Percentiles rank a stretch among this genome's conserved stretches.
These are phyloP conservation scores for Sminthurides aquaticus DNA, from an alignment of 2,888 invertebrate genomes.

Conservation along the genomic window DNA sequence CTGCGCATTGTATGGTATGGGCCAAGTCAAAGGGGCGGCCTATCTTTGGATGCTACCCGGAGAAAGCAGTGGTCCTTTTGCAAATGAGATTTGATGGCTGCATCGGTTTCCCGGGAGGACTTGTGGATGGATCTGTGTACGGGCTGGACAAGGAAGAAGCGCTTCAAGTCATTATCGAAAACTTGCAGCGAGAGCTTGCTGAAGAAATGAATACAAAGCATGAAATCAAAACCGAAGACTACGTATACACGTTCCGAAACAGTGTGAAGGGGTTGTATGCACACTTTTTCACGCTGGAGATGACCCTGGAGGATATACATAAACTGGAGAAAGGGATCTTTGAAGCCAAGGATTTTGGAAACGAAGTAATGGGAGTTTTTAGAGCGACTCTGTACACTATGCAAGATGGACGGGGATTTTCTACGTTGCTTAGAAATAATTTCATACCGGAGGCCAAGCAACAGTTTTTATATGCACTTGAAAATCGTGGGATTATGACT, in stretches of 20 bases:
- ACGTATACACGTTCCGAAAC: slow-evolving; percentile 43
- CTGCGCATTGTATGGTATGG: slow-evolving; percentile 22
- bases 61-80: slow-evolving; percentile 45
- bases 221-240: slow-evolving; percentile 44
- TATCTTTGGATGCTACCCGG: slow-evolving; percentile 7
- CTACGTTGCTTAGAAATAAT: slow-evolving; percentile 50
- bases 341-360: slow-evolving; percentile 49
- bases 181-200: slow-evolving; percentile 50
- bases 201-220: slow-evolving; percentile 49
- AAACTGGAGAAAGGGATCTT: slow-evolving; percentile 47
- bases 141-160: slow-evolving; percentile 32
- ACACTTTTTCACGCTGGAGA: slow-evolving; percentile 49
- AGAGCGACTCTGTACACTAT: slow-evolving; percentile 52
- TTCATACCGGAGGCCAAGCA: slow-evolving; percentile 50
- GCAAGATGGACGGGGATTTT: slow-evolving; percentile 51
- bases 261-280: slow-evolving; percentile 46
- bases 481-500: slow-evolving; percentile 10
- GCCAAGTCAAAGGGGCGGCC: slow-evolving; percentile 8
- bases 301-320: slow-evolving; percentile 46
- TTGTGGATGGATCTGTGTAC: slow-evolving; percentile 49
- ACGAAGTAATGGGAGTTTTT: slow-evolving; percentile 50
- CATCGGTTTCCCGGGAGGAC: slow-evolving; percentile 53
- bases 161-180: slow-evolving; percentile 41
- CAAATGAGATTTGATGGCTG: slow-evolving; percentile 53
- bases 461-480: slow-evolving; percentile 46